Evolutionary conservation across 92 coral and sea anemone genomes (phyloP).

Genomic region (Desmophyllum pertusum): DNA sequence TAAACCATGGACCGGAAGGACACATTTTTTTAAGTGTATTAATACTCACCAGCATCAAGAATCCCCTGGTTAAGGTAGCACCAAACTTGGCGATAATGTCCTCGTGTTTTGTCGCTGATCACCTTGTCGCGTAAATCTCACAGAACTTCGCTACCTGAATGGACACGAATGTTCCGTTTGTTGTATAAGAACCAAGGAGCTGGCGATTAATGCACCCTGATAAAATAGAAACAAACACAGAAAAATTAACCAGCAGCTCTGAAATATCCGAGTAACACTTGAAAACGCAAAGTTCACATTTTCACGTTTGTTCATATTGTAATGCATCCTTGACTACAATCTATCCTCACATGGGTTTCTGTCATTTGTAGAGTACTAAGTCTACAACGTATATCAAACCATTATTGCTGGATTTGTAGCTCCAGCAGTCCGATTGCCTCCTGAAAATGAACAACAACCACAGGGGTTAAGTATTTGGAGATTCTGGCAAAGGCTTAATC

Average conservation of each 20-base stretch:
- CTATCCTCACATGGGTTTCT: too few species aligned
- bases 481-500: too few species aligned
- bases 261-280: too few species aligned
- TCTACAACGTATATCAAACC: too few species aligned
- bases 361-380: too few species aligned
- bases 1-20: too few species aligned
- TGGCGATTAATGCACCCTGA: conserved; percentile 95
- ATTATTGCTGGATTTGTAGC: conserved; percentile 23
- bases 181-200: conserved; percentile 91
- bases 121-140: conserved; percentile 91
- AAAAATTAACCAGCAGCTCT: background rate
- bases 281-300: background rate
- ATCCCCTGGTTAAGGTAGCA: conserved; percentile 96
- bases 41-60: conserved; percentile 89
- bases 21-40: background rate
- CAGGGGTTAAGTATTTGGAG: background rate
- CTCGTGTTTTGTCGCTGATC: conserved; percentile 93
- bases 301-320: background rate
- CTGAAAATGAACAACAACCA: conserved; percentile 37
- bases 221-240: background rate
- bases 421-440: conserved; percentile 93
- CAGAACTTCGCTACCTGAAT: conserved; percentile 93
- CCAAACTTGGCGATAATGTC: conserved; percentile 98
- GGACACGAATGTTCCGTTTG: conserved; percentile 95
- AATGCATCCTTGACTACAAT: too few species aligned